Percentiles rank a stretch among this genome's conserved stretches.
Conservation (phyloP, 1,140 invertebrate genomes). For the Monochamus saltuarius region DNA sequence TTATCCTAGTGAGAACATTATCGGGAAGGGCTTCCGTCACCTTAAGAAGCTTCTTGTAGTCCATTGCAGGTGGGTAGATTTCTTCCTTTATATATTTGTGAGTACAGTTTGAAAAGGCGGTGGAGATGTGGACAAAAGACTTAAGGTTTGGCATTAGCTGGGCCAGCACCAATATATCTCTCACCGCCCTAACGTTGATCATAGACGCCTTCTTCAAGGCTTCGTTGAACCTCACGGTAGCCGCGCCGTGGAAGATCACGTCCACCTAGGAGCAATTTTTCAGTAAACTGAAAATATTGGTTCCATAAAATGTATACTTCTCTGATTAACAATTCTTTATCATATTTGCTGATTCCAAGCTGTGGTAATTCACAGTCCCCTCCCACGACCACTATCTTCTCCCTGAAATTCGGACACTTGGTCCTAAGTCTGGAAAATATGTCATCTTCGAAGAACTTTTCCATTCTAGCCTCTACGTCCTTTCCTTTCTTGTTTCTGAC, state of each 20-base stretch:
- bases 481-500: constrained; percentile 69
- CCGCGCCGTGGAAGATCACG: constrained; percentile 86
- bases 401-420: constrained; percentile 16
- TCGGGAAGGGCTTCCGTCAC: constrained; percentile 58
- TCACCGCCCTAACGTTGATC: constrained; percentile 60
- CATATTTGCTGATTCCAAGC: constrained; percentile 23
- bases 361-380: constrained; percentile 25
- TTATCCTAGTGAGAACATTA: constrained; percentile 64
- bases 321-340: constrained; percentile 61
- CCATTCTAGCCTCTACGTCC: constrained; percentile 50
- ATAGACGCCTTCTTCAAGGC: constrained; percentile 65
- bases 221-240: constrained; percentile 85
- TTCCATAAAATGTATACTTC: not conserved
- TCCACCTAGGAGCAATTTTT: constrained; percentile 59
- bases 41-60: constrained; percentile 68
- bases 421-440: constrained; percentile 45
- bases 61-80: constrained; percentile 71
- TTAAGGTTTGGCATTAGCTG: constrained; percentile 59
- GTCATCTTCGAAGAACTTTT: constrained; percentile 56
- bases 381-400: constrained; percentile 12
- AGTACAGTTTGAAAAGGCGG: constrained; percentile 72
- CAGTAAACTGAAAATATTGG: too few relatives aligned
- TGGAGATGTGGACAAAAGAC: constrained; percentile 72
- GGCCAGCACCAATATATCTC: constrained; percentile 46
- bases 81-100: constrained; percentile 63